Conservation (phyloP, 2,888 invertebrate species). For the Notodonta ziczac region DNA sequence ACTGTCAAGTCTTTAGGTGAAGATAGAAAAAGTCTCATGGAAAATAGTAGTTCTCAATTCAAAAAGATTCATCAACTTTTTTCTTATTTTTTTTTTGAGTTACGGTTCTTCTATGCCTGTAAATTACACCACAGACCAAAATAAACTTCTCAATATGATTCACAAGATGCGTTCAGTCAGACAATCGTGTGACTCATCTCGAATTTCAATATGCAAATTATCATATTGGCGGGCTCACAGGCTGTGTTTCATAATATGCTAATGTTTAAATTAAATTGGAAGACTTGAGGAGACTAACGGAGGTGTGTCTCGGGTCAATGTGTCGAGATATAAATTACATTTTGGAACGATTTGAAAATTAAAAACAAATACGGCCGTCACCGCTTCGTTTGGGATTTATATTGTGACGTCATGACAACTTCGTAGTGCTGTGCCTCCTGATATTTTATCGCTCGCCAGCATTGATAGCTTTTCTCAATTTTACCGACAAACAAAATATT, state of each 20-base stretch:
- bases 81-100: not conserved
- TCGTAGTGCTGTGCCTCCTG: no score
- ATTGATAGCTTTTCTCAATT: no score
- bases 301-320: slow-evolving; percentile 33
- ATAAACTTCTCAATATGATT: slow-evolving; percentile 34
- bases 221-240: slow-evolving; percentile 28
- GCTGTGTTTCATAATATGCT: slow-evolving; percentile 37
- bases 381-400: no score
- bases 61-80: no score
- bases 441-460: no score
- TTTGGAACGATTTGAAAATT: not conserved
- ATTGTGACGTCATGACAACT: no score
- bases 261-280: slow-evolving; percentile 23
- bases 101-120: slow-evolving; percentile 6
- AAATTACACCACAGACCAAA: slow-evolving; percentile 12
- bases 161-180: slow-evolving; percentile 42
- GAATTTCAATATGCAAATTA: slow-evolving; percentile 49
- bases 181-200: slow-evolving; percentile 38
- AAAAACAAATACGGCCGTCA: not conserved
- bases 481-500: no score
- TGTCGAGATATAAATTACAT: slow-evolving; percentile 13
- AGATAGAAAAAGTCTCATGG: no score
- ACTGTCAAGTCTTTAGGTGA: no score
- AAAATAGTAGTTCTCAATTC: no score
- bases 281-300: slow-evolving; percentile 21